Evolutionary conservation across 2,113 vertebrate species (phyloP), one percentile per base, ranked within the genome.

Genomic region (Indicator indicator): DNA sequence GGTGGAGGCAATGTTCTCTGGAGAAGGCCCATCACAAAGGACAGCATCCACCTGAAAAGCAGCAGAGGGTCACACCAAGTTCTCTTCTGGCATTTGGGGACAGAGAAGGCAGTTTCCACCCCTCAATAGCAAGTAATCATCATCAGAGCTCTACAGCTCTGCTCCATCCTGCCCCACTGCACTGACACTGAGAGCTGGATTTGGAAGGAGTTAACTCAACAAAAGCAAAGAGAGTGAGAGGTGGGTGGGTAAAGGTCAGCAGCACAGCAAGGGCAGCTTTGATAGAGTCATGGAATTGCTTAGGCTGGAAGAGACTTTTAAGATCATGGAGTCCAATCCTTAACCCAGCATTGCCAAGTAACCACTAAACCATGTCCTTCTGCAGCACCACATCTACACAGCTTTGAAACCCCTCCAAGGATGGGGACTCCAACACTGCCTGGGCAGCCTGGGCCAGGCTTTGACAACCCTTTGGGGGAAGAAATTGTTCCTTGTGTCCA

Each of bases 1-100:
- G 2, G 98, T 99, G 59, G 99, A 99, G 48, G 98, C 98, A 48
- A 99, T 98, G 75, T 99, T 99, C 94, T 99, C 98, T 38, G 99
- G 99, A 19, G 98, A 99, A 6, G 98, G 98, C 5, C 99, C 99
- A 36, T 98, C 98, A 83, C 99, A 99, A 27, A 99, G 97, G 17
- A 99, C 98, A 12, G 98, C 99, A 88, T 99, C 98, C 68, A 99
- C 98, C 98, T 99, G 50, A 28, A 55, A 12, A 81, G 8, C 50
- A 75, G 16, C 16, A 85, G 9, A 78, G 42, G 46, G 30, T 55
- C 71, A 44, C 33, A 71, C 5, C 71, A 44, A 46, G 33, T 14
- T 59, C 27, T 33, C 18, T 48, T 42, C 55, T 65, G 64, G 20
- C 38, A 12, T n/a, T 54, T 23, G 60, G 50, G 55, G 58, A 70